Base-by-base conservation (phyloP, 2,113 vertebrate species). In the Thryonomys swinderianus region DNA sequence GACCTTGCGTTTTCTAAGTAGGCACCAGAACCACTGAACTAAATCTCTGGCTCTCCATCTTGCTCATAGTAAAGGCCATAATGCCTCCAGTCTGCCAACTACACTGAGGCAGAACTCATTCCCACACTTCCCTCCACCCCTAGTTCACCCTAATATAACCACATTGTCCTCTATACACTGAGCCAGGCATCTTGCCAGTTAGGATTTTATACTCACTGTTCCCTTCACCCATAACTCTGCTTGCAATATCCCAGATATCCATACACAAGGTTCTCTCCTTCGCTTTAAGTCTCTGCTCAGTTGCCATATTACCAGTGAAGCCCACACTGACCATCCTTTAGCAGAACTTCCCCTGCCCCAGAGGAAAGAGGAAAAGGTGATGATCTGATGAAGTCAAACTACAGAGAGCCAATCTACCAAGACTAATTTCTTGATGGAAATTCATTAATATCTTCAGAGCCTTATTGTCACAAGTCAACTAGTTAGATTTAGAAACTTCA, bases 391-490 rank as follows among this genome's bases (percentile, higher is more conserved):
- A 73, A 34, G 18, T 71, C 30, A 78, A 55, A 5, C 7, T 82
- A 30, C 42, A 88, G 32, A 76, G n/a, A 93, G 9, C 51, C 80
- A 88, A 34, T 82, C 30, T 69, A 17, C 48, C 83, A 57, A 80
- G 55, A 83, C 34, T 55, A 66, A 59, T 37, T 87, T 4, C 73
- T 91, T 73, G 16, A 32, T 12, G 79, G 82, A 51, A 88, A 82
- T 84, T 93, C 18, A 92, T 80, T 23, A 7, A 32, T 61, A 48
- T 79, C 87, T 64, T 66, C 73, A 74, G 93, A 95, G 30, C 18
- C 86, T 66, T 78, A 82, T 8, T 62, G 30, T 61, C 16, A 67
- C 82, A 90, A 95, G 18, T 48, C 67, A 90, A 34, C 48, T 51
- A 88, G 11, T 64, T 27, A 93, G 32, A n/a, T 69, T 94, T 84